Conservation (phyloP, 2,888 invertebrate species). For the Criorhina ranunculi region DNA sequence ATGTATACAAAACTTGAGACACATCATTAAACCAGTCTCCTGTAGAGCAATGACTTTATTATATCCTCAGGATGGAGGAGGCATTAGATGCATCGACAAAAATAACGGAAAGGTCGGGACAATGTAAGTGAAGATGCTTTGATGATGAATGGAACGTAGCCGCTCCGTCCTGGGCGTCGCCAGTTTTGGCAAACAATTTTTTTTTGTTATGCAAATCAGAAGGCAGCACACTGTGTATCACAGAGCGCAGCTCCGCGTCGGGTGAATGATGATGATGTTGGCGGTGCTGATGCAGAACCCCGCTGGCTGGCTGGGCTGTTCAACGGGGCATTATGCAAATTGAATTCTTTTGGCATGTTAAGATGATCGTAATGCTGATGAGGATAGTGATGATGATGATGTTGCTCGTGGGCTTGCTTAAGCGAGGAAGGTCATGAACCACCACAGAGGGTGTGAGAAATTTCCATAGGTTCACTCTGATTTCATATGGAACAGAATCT, state of each 20-base stretch:
- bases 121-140: constrained; percentile 45
- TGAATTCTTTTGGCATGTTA: constrained; percentile 73
- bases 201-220: constrained; percentile 67
- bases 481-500: constrained; percentile 4
- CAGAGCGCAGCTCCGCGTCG: constrained; percentile 1
- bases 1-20: constrained; percentile 62
- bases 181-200: constrained; percentile 41
- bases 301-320: constrained; percentile 45
- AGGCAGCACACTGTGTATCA: constrained; percentile 35
- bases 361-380: constrained; percentile 63
- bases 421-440: constrained; percentile 59
- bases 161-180: constrained; percentile 19
- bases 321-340: constrained; percentile 68
- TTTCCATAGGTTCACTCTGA: constrained; percentile 28
- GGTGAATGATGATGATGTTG: constrained; percentile 42
- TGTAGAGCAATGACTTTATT: constrained; percentile 65
- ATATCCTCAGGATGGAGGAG: constrained; percentile 17
- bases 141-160: constrained; percentile 46
- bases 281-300: constrained; percentile 34
- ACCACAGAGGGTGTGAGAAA: constrained; percentile 6
- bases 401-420: constrained; percentile 15
- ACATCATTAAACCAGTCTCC: constrained; percentile 67
- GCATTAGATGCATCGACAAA: constrained; percentile 50
- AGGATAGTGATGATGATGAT: constrained; percentile 36
- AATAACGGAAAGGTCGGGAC: constrained; percentile 41